phyloP scores from a whole-genome alignment of 2,888 invertebrate species.

The Tipula unca region DNA sequence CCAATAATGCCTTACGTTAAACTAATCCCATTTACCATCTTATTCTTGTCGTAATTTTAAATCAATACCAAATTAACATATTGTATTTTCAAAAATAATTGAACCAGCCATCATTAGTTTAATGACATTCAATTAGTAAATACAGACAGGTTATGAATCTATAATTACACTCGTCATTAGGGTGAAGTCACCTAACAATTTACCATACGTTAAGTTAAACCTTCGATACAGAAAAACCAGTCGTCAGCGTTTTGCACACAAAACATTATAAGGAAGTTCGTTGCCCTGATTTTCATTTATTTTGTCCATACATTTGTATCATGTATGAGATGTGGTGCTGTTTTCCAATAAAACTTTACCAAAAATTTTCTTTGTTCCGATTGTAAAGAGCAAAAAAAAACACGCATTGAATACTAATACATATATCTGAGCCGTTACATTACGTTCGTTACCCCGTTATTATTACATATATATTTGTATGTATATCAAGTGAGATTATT shows the following conservation, averaged over 20 bases:
- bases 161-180: background rate
- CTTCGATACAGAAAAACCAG: background rate
- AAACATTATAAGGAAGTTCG: background rate
- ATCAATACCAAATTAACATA: background rate
- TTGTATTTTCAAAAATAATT: background rate
- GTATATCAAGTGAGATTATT: background rate
- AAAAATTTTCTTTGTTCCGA: background rate
- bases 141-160: background rate
- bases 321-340: background rate
- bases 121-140: background rate
- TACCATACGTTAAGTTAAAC: background rate
- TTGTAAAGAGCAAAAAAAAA: background rate
- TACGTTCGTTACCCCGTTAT: background rate
- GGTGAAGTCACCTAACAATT: background rate
- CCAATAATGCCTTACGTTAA: background rate
- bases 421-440: background rate
- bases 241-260: background rate
- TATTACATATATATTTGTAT: background rate
- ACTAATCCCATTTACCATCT: background rate
- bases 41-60: background rate
- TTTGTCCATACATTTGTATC: background rate
- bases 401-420: background rate
- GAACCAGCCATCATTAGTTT: background rate
- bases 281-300: constrained; percentile 1
- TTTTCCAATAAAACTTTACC: background rate